phyloP scores from a whole-genome alignment of 1,140 invertebrate species.

The Andrena cerasifolii region DNA sequence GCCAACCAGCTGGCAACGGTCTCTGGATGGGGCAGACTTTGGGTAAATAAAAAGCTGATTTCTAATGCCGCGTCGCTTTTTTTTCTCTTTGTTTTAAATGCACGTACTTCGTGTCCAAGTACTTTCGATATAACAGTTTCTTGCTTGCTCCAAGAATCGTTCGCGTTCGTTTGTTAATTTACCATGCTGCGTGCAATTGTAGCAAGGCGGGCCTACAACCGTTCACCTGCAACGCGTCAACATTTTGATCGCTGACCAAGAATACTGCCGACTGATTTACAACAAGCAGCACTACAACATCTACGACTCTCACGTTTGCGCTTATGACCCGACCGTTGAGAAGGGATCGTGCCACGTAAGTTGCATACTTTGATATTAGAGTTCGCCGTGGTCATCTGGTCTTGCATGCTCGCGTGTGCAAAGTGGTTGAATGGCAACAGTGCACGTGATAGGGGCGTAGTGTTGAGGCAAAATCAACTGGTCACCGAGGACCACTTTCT shows the following conservation, averaged over 20 bases:
- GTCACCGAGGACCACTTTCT: no score
- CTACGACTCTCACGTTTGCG: constrained; percentile 58
- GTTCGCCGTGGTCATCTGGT: no score
- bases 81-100: no score
- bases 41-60: constrained; percentile 41
- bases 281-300: not conserved
- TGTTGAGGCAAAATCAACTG: no score
- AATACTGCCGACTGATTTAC: constrained; percentile 49
- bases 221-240: constrained; percentile 51
- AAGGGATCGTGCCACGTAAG: constrained; percentile 66
- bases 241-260: constrained; percentile 49
- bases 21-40: constrained; percentile 66
- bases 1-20: constrained; percentile 38
- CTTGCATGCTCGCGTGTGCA: no score
- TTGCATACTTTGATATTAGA: no score
- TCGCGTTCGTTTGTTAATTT: not conserved
- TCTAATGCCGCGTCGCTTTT: no score
- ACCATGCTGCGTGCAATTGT: constrained; percentile 1
- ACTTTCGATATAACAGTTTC: no score
- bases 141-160: no score
- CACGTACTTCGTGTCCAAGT: no score
- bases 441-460: no score
- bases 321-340: constrained; percentile 36
- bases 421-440: no score
- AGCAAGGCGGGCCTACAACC: constrained; percentile 55